Evolutionary conservation across 1,140 invertebrate genomes (phyloP).

Genomic region (Oppia nitens): DNA sequence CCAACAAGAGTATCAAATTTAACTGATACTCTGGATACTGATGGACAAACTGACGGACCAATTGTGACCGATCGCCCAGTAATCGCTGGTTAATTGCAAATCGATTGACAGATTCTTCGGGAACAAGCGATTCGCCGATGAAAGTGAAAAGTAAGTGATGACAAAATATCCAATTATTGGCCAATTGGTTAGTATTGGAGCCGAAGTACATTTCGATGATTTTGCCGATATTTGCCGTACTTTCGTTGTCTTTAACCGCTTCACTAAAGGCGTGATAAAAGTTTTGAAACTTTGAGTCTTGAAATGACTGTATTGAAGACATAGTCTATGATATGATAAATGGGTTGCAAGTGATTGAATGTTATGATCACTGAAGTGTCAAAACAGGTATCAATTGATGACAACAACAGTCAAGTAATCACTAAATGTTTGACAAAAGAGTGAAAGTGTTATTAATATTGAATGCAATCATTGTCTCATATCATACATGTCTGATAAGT

Average conservation of each 20-base stretch:
- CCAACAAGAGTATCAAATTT: not conserved
- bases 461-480: too few species aligned
- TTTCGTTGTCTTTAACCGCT: not conserved
- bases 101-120: not conserved
- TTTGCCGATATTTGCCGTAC: not conserved
- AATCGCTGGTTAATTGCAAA: not conserved
- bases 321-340: too few species aligned
- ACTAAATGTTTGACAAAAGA: too few species aligned
- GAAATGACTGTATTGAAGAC: too few species aligned
- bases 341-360: too few species aligned
- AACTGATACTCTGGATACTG: not conserved
- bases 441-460: too few species aligned
- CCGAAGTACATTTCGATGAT: not conserved
- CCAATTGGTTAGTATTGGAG: not conserved
- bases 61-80: not conserved
- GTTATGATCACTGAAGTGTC: too few species aligned
- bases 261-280: too few species aligned
- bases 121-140: not conserved
- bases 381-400: too few species aligned
- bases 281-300: too few species aligned
- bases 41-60: not conserved
- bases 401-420: too few species aligned
- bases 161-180: not conserved
- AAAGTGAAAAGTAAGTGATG: not conserved
- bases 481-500: too few species aligned